These are phyloP conservation scores for Channa striata DNA, from an alignment of 2,797 vertebrate genomes.

Conservation along the genomic window DNA sequence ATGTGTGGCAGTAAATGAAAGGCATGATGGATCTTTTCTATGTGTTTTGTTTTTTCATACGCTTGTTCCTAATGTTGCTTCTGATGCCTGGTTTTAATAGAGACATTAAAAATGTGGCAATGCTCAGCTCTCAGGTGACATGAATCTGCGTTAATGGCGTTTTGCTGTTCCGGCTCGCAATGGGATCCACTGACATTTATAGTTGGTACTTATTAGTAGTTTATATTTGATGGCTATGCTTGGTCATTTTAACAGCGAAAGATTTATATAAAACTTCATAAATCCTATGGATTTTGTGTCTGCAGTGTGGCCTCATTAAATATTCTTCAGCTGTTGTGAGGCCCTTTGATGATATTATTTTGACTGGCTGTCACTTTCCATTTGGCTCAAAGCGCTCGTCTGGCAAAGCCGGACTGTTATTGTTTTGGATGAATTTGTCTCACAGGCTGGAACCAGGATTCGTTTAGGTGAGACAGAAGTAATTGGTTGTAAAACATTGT, in stretches of 20 bases:
- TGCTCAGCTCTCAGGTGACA: neutral
- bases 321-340: conserved; percentile 20
- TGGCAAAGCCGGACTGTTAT: conserved; percentile 28
- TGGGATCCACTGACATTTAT: neutral
- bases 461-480: conserved; percentile 2
- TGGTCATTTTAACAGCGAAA: neutral
- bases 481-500: conserved; percentile 22
- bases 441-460: conserved; percentile 1
- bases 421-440: conserved; percentile 16
- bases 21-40: neutral
- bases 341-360: conserved; percentile 31
- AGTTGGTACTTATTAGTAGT: neutral
- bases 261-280: conserved; percentile 5
- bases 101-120: neutral
- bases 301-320: conserved; percentile 27
- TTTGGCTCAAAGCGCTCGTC: conserved; percentile 35
- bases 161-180: neutral
- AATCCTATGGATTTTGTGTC: conserved; percentile 12
- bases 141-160: neutral
- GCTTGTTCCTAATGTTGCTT: conserved; percentile 3
- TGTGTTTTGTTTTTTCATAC: neutral
- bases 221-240: neutral
- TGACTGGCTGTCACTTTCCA: conserved; percentile 40
- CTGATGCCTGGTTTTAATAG: neutral
- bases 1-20: too few species aligned